These are phyloP conservation scores for Heliconius nattereri DNA, from an alignment of 1,140 invertebrate species.

Conservation along the genomic window DNA sequence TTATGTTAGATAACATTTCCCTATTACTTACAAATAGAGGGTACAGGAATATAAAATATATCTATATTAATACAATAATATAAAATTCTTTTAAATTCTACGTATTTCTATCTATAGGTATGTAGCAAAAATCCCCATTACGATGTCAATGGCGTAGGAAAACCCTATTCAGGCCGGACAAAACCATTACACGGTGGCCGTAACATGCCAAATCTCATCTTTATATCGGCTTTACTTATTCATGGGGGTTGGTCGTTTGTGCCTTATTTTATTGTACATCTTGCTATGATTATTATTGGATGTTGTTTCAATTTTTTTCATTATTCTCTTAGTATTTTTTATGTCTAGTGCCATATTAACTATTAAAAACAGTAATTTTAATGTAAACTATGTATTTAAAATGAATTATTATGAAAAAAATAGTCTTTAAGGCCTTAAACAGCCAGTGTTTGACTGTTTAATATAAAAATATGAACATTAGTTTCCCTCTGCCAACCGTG, in stretches of 20 bases:
- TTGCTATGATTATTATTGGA: not conserved
- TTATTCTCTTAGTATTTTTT: not conserved
- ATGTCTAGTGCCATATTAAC: not conserved
- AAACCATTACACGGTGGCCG: conserved; percentile 3
- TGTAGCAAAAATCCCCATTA: not conserved
- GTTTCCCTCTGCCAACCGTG: too few species aligned
- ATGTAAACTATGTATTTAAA: too few species aligned
- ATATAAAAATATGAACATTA: too few species aligned
- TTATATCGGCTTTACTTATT: conserved; percentile 19
- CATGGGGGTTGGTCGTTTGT: conserved; percentile 1
- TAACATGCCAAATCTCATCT: conserved; percentile 22
- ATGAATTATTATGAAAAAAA: too few species aligned
- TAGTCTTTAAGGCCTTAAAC: too few species aligned
- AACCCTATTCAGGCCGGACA: not conserved
- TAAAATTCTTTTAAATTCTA: not conserved
- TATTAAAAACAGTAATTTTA: too few species aligned
- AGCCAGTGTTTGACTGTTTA: too few species aligned
- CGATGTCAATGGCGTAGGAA: not conserved
- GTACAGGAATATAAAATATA: too few species aligned
- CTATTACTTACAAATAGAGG: too few species aligned
- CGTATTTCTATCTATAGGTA: not conserved
- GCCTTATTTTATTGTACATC: not conserved
- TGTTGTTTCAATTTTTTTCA: not conserved
- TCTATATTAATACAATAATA: not conserved
- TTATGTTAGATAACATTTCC: too few species aligned